Evolutionary conservation across 2,113 vertebrate species (phyloP), one percentile per base, ranked within the genome.

Genomic region (Lontra canadensis): DNA sequence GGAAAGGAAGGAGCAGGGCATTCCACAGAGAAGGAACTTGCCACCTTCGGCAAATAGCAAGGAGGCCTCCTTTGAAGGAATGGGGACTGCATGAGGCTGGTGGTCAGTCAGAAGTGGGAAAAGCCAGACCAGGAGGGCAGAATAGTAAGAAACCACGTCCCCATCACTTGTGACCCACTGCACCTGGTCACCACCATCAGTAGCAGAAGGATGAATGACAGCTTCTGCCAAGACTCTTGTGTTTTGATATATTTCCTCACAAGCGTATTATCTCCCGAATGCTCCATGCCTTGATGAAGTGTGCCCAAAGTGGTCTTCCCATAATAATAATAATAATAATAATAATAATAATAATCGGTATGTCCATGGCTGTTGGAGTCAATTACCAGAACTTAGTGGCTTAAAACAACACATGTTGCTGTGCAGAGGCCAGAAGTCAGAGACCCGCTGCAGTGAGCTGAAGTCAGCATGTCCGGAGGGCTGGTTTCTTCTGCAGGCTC

Each of bases 51-150:
- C 11, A n/a, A 65, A 23, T 1, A 74, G 9, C 11, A 52, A 18
- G 65, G 2, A 36, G n/a, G 39, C 20, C 31, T 26, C 42, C 34
- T 52, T 15, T 15, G 57, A 78, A 39, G 14, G 25, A 25, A 36
- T 0, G 2, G 23, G 0, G 59, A 8, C 49, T 79, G 49, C 8
- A 1, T 4, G 13, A 42, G 71, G 11, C 52, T 42, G 3, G 5
- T 4, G 29, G 73, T 44, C 39, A 26, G 7, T 44, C 26, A n/a
- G 55, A 25, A 44, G 26, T 1, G 34, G 44, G 31, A 25, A 57
- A 57, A 17, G 74, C 6, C 21, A 69, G 34, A n/a, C 15, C 3
- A 12, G 14, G 39, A 4, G 9, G 42, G 12, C 25, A 1, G 42
- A 42, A 42, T 42, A 42, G 13, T 49, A 49, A 14, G 49, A 52